These are phyloP conservation scores for Tragelaphus buxtoni DNA, from an alignment of 2,113 vertebrate genomes.

Conservation along the genomic window DNA sequence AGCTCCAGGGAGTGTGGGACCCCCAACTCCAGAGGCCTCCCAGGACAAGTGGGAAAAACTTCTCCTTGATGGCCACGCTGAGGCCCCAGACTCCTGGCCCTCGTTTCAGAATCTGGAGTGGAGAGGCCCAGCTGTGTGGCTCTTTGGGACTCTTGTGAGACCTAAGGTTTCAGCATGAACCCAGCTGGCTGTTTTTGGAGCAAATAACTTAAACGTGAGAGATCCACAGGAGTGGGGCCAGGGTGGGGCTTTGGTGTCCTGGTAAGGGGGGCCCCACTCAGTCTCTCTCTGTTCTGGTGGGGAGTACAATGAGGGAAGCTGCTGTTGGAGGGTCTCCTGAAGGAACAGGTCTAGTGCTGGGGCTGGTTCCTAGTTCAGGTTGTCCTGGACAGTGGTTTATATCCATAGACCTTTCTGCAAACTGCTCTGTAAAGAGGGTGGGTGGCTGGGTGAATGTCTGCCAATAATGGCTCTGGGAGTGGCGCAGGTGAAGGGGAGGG, in stretches of 20 bases:
- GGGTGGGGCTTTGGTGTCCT: not conserved
- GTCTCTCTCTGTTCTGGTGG: constrained; percentile 7
- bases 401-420: not conserved
- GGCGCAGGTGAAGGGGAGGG: not conserved
- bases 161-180: not conserved
- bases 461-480: not conserved
- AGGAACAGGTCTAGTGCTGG: not conserved
- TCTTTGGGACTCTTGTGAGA: not conserved
- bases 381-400: not conserved
- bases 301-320: constrained; percentile 40
- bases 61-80: not conserved
- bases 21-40: constrained; percentile 31
- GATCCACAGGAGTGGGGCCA: not conserved
- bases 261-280: not conserved
- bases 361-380: not conserved
- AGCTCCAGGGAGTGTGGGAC: not conserved
- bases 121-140: not conserved
- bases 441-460: constrained; percentile 73
- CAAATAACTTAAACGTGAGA: not conserved
- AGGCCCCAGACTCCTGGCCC: not conserved
- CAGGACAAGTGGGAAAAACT: constrained; percentile 11
- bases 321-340: not conserved
- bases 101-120: not conserved
- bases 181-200: not conserved
- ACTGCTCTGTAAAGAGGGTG: constrained; percentile 13